Conservation (phyloP, 2,113 vertebrate species). For the Ophthalmolycus amberensis region DNA sequence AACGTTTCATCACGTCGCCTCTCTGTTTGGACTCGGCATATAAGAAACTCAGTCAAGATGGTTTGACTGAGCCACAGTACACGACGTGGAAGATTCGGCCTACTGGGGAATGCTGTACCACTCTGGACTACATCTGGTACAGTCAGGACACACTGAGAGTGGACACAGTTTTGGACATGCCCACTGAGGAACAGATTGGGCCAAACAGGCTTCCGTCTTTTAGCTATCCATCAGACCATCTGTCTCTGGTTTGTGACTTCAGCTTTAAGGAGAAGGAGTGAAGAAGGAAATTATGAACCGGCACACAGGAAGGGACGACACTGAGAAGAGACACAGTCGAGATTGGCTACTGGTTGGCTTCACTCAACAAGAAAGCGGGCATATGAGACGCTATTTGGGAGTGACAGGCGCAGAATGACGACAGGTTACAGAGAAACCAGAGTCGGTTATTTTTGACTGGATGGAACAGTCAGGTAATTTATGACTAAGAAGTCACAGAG, state of each 20-base stretch:
- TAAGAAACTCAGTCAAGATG: constrained; percentile 90
- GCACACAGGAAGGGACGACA: not conserved
- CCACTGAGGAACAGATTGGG: constrained; percentile 94
- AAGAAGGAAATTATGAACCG: not conserved
- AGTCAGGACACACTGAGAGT: constrained; percentile 86
- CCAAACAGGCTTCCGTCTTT: constrained; percentile 95
- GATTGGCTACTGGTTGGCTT: not conserved
- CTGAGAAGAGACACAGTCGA: not conserved
- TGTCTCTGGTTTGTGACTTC: constrained; percentile 96
- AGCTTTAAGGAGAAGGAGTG: constrained; percentile 88
- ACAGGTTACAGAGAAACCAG: not conserved
- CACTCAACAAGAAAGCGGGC: not conserved
- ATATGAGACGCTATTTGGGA: not conserved
- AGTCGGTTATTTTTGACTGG: not conserved
- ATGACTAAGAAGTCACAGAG: not conserved
- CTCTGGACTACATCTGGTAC: constrained; percentile 98
- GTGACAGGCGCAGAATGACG: not conserved
- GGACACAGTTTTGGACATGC: constrained; percentile 87
- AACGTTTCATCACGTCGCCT: constrained; percentile 87
- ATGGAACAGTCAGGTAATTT: not conserved
- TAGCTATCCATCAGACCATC: constrained; percentile 94
- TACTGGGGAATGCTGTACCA: constrained; percentile 92
- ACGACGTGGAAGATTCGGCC: constrained; percentile 98
- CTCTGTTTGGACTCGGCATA: constrained; percentile 93
- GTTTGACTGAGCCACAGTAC: constrained; percentile 89